Base-by-base conservation (phyloP, 64 coral and sea anemone species). In the Dendronephthya gigantea region DNA sequence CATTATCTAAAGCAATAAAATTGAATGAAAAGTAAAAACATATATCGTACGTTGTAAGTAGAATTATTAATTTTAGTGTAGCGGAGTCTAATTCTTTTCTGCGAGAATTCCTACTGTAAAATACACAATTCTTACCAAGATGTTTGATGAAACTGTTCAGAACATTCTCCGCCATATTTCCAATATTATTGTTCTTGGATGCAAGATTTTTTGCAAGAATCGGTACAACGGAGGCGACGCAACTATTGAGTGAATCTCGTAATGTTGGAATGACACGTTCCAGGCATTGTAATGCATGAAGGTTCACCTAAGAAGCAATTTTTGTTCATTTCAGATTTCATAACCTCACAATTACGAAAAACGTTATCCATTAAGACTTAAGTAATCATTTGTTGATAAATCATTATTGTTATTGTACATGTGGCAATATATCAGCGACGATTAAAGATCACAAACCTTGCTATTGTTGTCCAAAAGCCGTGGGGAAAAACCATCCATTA, bases 391-490 rank as follows among this genome's bases (percentile, higher is more conserved):
- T n/a, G n/a, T n/a, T n/a, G n/a, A n/a, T n/a, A n/a, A n/a, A n/a
- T n/a, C n/a, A n/a, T n/a, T n/a, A n/a, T n/a, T n/a, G n/a, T n/a
- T n/a, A n/a, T n/a, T n/a, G n/a, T n/a, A n/a, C n/a, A n/a, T n/a
- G 9, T 35, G 28, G 4, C 4, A 30, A 65, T 30, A 17, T 16
- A 28, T 56, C 7, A 39, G 22, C 1, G 13, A 79, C 72, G 37
- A 30, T 25, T 14, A 1, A 0, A 55, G 7, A 9, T 69, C 66
- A 34, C 76, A 45, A 30, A 97, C 94, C 91, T 98, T 98, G 72
- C 94, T 98, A 68, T 98, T 98, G 16, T 90, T 82, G 81, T 98
- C 94, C 84, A 88, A 85, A 7, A 98, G 92, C 16, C 94, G 89
- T 49, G 87, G 92, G 35, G 91, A 86, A 47, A 90, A 98, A 35